Conservation (phyloP, 2,888 invertebrate genomes). For the Sarcophaga variegata region DNA sequence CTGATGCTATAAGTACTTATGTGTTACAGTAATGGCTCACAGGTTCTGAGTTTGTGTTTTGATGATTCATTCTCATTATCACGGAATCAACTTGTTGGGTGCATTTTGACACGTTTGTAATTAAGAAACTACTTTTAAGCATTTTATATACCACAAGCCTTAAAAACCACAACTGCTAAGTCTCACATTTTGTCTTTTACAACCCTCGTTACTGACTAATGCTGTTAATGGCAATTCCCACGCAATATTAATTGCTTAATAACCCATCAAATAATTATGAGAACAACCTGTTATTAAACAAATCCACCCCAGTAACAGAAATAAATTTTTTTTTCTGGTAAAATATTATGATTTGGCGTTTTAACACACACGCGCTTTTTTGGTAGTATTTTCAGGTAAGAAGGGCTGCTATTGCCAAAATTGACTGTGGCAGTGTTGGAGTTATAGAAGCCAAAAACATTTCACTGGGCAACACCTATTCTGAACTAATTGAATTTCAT, state of each 20-base stretch:
- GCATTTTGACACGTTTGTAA: no score
- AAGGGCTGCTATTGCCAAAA: background rate
- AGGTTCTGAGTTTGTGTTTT: no score
- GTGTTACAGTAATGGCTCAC: no score
- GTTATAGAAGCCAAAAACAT: slow-evolving; percentile 11
- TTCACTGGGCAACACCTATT: slow-evolving; percentile 57
- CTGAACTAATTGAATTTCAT: slow-evolving; percentile 50
- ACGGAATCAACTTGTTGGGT: no score
- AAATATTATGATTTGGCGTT: background rate
- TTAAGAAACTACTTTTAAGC: no score
- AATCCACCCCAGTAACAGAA: slow-evolving; percentile 12
- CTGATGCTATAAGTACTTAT: no score
- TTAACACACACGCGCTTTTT: background rate
- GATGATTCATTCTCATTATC: no score
- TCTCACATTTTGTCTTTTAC: no score
- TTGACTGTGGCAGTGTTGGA: background rate
- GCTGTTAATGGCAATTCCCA: background rate
- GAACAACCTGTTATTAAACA: slow-evolving; percentile 54
- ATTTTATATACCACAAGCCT: no score
- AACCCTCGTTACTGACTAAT: no score
- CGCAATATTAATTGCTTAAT: slow-evolving; percentile 13
- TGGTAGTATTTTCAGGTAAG: background rate
- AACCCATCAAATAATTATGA: slow-evolving; percentile 50
- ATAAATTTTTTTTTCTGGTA: slow-evolving; percentile 1
- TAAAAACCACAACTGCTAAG: no score